A percentile compares a stretch with the other conserved stretches of the same genome.
Conservation (phyloP, 2,113 vertebrate species). For the Pelobates fuscus region DNA sequence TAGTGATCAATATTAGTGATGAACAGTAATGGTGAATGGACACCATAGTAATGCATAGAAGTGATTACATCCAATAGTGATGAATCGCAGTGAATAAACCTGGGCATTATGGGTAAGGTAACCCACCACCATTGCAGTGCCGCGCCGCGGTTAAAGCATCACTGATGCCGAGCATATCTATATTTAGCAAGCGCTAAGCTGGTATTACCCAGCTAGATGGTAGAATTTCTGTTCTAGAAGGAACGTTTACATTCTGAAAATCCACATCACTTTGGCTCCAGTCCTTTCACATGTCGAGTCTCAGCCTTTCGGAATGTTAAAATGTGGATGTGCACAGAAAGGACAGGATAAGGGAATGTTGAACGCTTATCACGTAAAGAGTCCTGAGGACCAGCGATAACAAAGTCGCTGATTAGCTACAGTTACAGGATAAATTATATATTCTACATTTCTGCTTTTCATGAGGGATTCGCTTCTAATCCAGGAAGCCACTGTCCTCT, state of each 20-base stretch:
- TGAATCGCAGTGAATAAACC: no score
- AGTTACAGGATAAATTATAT: conserved; percentile 48
- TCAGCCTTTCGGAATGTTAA: conserved; percentile 13
- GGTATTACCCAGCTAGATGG: no score
- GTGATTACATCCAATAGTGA: no score
- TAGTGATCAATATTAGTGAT: no score
- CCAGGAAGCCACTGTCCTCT: conserved; percentile 33
- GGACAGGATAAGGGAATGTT: conserved; percentile 28
- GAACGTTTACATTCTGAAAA: not conserved
- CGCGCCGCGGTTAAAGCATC: no score
- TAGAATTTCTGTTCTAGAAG: not conserved
- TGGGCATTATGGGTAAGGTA: no score
- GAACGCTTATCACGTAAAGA: conserved; percentile 40
- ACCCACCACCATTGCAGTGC: no score
- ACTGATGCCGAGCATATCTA: no score
- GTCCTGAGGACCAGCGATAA: conserved; percentile 42
- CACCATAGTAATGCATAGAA: no score
- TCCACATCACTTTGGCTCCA: not conserved
- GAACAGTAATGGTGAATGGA: no score
- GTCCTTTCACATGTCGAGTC: not conserved
- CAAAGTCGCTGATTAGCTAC: conserved; percentile 36
- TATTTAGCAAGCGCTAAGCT: no score
- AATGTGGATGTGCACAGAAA: conserved; percentile 13
- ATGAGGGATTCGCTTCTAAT: conserved; percentile 43
- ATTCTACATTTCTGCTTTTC: conserved; percentile 39